Base-by-base conservation (phyloP, 2,797 vertebrate species). In the Epinephelus malabaricus region DNA sequence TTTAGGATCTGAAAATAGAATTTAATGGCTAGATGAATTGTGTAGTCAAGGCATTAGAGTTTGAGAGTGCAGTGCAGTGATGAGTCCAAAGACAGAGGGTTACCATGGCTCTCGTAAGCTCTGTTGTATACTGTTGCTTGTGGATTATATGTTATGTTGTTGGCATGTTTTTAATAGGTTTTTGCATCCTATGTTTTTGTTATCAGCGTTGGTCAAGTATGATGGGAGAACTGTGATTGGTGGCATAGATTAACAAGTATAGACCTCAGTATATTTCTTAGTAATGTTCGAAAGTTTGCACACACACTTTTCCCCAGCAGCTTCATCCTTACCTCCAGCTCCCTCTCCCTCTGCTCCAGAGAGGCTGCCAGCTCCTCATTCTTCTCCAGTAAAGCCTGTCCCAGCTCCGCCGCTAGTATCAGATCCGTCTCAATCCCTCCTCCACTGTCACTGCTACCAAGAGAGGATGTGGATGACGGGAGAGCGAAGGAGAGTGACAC, bases 331-430 rank as follows among this genome's bases (percentile, higher is more conserved):
- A 96, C 96, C 94, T 96, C 96, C 21, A 94, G n/a, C 49, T 95
- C 92, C 72, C 67, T 93, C 67, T 93, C 92, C 54, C 76, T 95
- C 75, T 92, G 92, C 60, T 91, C 88, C 85, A 96, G 87, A 79
- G 92, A 85, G 14, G 90, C 89, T 25, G 92, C 89, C 83, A 96
- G 86, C 79, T 96, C 95, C 81, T 95, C 95, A 23, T 95, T 96
- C 87, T 94, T 95, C 88, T 96, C 96, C 86, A 96, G 89, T 47
- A 96, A 87, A 30, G 96, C 96, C 80, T 92, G 94, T 1, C 96
- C 96, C 51, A 96, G 87, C 79, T 96, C 95, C 5, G 96, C 96
- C 1, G 96, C 96, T 17, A 96, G 90, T 53, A 95, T 95, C 68
- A 96, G 87, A 79, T 96, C 96, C 0, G 95, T 94, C 86, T 96